Conservation (phyloP, 2,888 invertebrate genomes). For the Drosophila robusta region DNA sequence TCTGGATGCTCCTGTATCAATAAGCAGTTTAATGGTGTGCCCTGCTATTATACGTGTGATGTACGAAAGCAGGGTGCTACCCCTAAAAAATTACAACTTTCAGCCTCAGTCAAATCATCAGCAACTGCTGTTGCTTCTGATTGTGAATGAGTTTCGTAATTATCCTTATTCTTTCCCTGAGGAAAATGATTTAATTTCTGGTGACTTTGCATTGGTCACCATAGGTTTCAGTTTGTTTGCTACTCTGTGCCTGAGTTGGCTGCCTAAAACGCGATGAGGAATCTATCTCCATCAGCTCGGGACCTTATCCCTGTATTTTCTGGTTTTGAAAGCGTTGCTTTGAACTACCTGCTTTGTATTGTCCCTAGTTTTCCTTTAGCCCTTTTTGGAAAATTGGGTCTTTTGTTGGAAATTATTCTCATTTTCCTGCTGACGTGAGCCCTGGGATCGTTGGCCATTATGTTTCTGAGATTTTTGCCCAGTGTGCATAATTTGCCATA, state of each 20-base stretch:
- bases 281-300: background rate
- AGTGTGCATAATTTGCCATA: conserved; percentile 1
- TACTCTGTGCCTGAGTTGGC: background rate
- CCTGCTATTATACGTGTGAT: background rate
- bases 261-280: background rate
- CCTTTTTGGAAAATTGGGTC: background rate
- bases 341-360: background rate
- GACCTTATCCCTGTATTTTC: background rate
- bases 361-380: background rate
- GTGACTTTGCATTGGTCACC: background rate
- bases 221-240: background rate
- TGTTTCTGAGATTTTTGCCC: background rate
- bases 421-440: background rate
- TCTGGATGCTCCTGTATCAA: too few species aligned
- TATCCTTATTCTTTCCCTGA: background rate
- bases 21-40: background rate
- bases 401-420: background rate
- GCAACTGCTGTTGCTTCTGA: background rate
- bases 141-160: background rate
- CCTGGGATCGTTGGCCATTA: too few species aligned
- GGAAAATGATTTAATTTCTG: background rate
- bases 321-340: background rate
- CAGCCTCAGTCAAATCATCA: background rate
- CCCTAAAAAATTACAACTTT: conserved; percentile 5
- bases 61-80: background rate